Base-by-base conservation (phyloP, 1,140 invertebrate species). In the Drosophila asahinai region DNA sequence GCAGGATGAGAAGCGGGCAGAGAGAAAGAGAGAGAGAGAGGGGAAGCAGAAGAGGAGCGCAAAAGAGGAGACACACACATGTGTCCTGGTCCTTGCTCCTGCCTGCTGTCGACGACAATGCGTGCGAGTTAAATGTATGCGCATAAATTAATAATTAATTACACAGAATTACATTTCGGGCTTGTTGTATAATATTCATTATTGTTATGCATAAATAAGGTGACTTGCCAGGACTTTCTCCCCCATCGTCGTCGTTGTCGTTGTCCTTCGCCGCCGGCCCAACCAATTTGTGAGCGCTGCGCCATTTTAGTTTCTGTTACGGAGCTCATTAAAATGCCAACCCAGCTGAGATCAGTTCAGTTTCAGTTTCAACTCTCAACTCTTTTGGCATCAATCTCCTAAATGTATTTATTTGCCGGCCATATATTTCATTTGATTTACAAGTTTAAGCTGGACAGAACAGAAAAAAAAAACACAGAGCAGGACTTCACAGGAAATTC, bases 71-170 rank as follows among this genome's bases (percentile, higher is more conserved):
- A 72, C 43, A 33, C 63, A 66, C 52, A 64, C 66, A 79, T 63
- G 60, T 51, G 73, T 42, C 17, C 47, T 68, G 65, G 76, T 59
- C 48, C 45, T 80, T 67, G 58, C 65, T 65, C 22, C 17, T 40
- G 59, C 33, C 54, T 75, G 60, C 78, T 87, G 84, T 87, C 84
- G 84, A 90, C 81, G 77, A 92, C 82, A 92, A 92, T 92, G 91
- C 82, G 86, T 92, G 90, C 84, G 90, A 87, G 77, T 92, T 91
- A 91, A 92, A 92, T 92, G 91, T 92, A 92, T 92, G 91, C 91
- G 91, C 91, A 92, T 92, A 92, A 92, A 92, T 92, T 92, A 92
- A 92, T 92, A 92, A 92, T 92, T 92, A 92, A 92, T 92, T 92
- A 92, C 91, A 92, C 83, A 92, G 91, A 92, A 92, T 92, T 92